Conservation (phyloP, 2,113 vertebrate species). For the Protobothrops flavoviridis region DNA sequence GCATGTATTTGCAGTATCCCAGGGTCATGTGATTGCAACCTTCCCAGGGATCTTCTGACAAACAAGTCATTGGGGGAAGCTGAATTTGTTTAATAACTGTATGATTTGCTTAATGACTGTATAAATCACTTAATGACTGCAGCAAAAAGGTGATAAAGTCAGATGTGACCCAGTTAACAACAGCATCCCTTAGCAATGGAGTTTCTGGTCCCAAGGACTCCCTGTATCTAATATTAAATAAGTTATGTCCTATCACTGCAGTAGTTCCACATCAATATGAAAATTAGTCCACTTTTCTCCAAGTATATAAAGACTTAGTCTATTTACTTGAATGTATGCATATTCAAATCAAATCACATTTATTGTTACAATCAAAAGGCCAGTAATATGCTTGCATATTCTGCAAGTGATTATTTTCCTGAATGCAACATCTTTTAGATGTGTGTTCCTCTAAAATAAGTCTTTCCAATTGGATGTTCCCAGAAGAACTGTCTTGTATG, state of each 20-base stretch:
- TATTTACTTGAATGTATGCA: background rate
- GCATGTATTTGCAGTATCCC: too few relatives aligned
- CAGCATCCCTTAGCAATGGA: background rate
- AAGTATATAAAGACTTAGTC: background rate
- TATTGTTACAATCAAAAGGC: background rate
- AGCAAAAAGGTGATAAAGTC: background rate
- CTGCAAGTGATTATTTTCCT: background rate
- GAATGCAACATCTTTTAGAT: background rate
- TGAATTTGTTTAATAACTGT: too few relatives aligned
- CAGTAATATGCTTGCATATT: background rate
- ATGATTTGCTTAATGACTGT: too few relatives aligned
- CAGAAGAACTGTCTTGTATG: background rate
- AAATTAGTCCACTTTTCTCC: background rate
- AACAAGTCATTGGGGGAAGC: too few relatives aligned
- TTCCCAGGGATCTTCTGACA: too few relatives aligned
- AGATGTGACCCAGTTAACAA: background rate
- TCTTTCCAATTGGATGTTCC: background rate
- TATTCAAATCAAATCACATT: background rate
- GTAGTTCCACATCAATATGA: background rate
- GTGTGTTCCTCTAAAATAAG: background rate
- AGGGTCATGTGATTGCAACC: too few relatives aligned
- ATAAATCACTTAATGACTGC: background rate
- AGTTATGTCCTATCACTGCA: background rate
- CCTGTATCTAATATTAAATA: background rate
- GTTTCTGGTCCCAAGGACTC: background rate